Base-by-base conservation (phyloP, 2,888 invertebrate species). In the Sturmia bella region DNA sequence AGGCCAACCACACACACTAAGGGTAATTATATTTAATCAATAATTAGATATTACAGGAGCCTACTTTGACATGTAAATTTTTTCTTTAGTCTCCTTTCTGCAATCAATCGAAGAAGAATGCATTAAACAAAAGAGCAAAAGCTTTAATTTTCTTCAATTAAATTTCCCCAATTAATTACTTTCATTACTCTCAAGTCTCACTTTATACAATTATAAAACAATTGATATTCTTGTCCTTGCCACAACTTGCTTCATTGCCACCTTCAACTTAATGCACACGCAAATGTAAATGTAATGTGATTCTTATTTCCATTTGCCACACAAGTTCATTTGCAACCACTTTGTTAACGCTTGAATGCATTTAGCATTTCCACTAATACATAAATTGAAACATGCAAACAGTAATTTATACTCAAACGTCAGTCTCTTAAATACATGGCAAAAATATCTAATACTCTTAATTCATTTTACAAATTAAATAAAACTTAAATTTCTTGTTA, bases 391-490 rank as follows among this genome's bases (percentile, higher is more conserved):
- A 78, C 56, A 52, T 64, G 50, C 54, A 24, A n/a, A 17, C 41
- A 32, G 50, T 52, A 59, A 76, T 66, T 68, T 50, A 76, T 68
- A 32, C 24, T 32, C 37, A 19, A 45, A 21, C 19, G 37, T 52
- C 19, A 1, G 13, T 32, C 13, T 32, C 13, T 54, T n/a, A 21
- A 13, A 48, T 19, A 15, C 37, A 57, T 19, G 39, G 39, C 39
- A 54, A 68, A 37, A 66, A 61, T 50, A 59, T 32, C 27, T 57
- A 56, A 81, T 68, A 68, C 66, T 68, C 73, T 64, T 77, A 77
- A 81, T 64, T 57, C 73, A 77, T 73, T 77, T 52, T 24, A 52
- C 73, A 77, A 81, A 77, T 73, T 73, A 57, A 77, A 63, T 68
- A 66, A 52, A 81, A 77, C 48, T 77, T 64, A 66, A 80, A 70